A percentile compares a stretch with the other conserved stretches of the same genome.
These are phyloP conservation scores for Serilophus lunatus DNA, from an alignment of 2,113 vertebrate species.

Conservation along the genomic window DNA sequence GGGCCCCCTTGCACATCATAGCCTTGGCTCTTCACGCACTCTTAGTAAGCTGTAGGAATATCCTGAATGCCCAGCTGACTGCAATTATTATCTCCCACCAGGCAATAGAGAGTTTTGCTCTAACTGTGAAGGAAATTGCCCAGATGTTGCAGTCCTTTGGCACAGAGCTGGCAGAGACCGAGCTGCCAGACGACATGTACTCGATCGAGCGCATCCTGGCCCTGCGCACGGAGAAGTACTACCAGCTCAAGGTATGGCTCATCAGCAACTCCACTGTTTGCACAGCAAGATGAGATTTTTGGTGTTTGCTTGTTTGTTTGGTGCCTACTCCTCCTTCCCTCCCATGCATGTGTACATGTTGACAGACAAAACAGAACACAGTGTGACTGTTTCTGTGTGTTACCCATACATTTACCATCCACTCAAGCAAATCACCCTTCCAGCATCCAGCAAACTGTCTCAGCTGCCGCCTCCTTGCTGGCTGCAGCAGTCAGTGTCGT, in stretches of 20 bases:
- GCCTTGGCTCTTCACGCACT: neutral
- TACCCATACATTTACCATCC: neutral
- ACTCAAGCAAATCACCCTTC: neutral
- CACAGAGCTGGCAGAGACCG: slow-evolving; percentile 88
- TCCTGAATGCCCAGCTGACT: neutral
- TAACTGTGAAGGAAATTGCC: slow-evolving; percentile 95
- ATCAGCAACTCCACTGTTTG: neutral
- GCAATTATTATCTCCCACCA: slow-evolving; percentile 50
- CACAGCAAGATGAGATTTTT: neutral
- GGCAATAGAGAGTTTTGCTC: slow-evolving; percentile 97
- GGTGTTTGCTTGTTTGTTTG: neutral
- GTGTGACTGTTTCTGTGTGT: neutral
- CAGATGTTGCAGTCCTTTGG: slow-evolving; percentile 95
- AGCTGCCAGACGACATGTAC: slow-evolving; percentile 81
- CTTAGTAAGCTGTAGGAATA: neutral
- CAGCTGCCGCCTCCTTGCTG: neutral
- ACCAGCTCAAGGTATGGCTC: slow-evolving; percentile 85
- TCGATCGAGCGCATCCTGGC: slow-evolving; percentile 83
- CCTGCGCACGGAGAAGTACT: slow-evolving; percentile 85
- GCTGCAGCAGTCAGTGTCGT: neutral
- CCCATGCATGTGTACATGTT: accelerated
- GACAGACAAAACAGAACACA: neutral
- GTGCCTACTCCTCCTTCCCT: neutral
- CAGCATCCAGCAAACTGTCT: neutral
- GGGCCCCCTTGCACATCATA: neutral